Base-by-base conservation (phyloP, 2,888 invertebrate genomes). In the Aphodius granarius region DNA sequence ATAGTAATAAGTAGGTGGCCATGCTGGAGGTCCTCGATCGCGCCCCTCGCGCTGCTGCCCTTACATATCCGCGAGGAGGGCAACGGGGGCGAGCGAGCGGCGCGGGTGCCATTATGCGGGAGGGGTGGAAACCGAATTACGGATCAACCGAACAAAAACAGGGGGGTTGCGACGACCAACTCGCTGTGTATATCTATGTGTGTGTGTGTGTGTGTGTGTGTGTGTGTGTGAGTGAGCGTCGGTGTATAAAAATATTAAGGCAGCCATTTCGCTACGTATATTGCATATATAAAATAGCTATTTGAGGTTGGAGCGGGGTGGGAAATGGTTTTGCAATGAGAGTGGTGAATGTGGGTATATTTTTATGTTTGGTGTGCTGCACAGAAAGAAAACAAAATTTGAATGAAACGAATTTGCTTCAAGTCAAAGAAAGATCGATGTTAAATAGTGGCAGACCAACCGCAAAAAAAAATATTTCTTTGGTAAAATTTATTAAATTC, bases 1-100 rank as follows among this genome's bases (percentile, higher is more conserved):
- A 85, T 85, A 85, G 85, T 85, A 85, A 85, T 86, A 85, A 85
- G 85, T 85, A 85, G 85, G 86, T 85, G 85, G 85, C 80, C 81
- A 68, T 68, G 80, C 79, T 78, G 78, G 43, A 43, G 43, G 43
- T 13, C 43, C 43, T 78, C 79, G 80, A 78, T 77, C 75, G 23
- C 22, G 77, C 75, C 74, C 65, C 73, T 75, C 75, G 73, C 78
- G 70, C 75, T 78, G 78, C 78, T 22, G 43, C 43, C 43, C 43
- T 43, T 43, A 43, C 43, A 43, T 43, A 43, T 43, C 43, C 43
- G 43, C 43, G 43, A 43, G 43, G 43, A 43, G 13, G 43, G n/a
- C 74, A 70, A n/a, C n/a, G n/a, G n/a, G 19, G 68, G 21, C 68
- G 68, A 19, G 21, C n/a, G 68, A 6, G 68, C 22, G 68, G 68